These are phyloP conservation scores for Halcyon malimbica DNA, from an alignment of 2,113 vertebrate species.

Conservation along the genomic window DNA sequence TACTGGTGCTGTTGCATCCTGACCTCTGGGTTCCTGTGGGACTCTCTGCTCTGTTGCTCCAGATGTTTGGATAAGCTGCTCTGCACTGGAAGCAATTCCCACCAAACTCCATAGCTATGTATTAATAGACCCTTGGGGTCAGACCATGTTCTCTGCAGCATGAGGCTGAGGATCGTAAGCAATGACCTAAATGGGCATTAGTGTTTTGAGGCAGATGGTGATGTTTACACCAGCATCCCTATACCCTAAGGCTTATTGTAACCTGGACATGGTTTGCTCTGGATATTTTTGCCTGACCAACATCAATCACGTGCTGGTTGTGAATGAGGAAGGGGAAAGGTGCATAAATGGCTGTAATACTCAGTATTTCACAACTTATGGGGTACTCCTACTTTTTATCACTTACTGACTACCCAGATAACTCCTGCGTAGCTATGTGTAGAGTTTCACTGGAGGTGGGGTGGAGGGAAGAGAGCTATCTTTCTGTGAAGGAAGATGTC, in stretches of 20 bases:
- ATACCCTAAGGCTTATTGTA: not conserved
- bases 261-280: not conserved
- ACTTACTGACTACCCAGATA: not conserved
- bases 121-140: not conserved
- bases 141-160: accelerated
- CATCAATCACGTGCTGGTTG: not conserved
- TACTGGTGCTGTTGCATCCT: not conserved
- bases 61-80: not conserved
- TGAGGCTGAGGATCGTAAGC: not conserved
- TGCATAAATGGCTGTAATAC: not conserved
- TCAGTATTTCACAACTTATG: not conserved
- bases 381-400: not conserved
- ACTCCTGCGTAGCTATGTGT: not conserved
- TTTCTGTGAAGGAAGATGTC: not conserved
- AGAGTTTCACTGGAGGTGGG: not conserved
- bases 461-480: accelerated
- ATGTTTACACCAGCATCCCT: not conserved
- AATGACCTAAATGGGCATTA: too few species aligned
- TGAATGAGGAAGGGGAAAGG: not conserved
- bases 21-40: not conserved
- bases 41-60: not conserved
- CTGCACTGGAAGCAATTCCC: not conserved
- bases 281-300: not conserved
- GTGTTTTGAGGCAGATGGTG: not conserved
- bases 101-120: not conserved